Percentiles rank a stretch among this genome's conserved stretches.
phyloP scores from a whole-genome alignment of 2,113 vertebrate species.

The Ochotona curzoniae region DNA sequence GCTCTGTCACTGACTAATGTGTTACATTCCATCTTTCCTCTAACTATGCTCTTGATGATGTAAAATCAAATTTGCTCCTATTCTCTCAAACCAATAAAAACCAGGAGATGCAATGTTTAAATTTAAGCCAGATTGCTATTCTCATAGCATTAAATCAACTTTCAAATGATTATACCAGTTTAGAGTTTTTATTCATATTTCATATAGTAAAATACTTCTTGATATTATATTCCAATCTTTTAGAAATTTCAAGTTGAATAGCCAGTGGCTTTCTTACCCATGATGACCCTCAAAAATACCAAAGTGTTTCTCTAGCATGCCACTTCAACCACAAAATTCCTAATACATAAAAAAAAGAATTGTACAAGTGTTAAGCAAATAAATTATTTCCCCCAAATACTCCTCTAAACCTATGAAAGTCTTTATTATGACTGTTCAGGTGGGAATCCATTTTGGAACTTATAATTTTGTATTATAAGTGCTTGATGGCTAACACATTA shows the following conservation, averaged over 20 bases:
- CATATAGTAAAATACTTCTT: not conserved
- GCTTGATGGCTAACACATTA: not conserved
- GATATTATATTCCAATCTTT: conserved; percentile 25
- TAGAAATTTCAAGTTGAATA: conserved; percentile 16
- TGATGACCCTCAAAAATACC: not conserved
- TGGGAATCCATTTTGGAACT: not conserved
- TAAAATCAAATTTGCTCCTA: conserved; percentile 7
- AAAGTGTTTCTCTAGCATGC: not conserved
- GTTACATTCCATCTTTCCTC: not conserved
- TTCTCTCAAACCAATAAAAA: conserved; percentile 44
- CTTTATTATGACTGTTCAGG: not conserved
- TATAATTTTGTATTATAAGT: not conserved
- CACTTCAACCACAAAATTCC: conserved; percentile 14
- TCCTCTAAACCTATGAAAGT: not conserved
- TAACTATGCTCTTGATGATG: not conserved
- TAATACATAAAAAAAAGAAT: not conserved
- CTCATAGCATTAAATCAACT: not conserved
- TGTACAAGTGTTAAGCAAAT: conserved; percentile 15
- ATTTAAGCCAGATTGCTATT: conserved; percentile 8
- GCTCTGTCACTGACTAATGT: not conserved
- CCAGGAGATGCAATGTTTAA: not conserved
- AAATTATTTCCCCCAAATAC: conserved; percentile 5
- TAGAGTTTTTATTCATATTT: not conserved
- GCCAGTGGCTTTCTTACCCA: not conserved
- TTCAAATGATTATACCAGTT: conserved; percentile 23